Base-by-base conservation (phyloP, 1,140 invertebrate genomes). In the Anastatus disparis region DNA sequence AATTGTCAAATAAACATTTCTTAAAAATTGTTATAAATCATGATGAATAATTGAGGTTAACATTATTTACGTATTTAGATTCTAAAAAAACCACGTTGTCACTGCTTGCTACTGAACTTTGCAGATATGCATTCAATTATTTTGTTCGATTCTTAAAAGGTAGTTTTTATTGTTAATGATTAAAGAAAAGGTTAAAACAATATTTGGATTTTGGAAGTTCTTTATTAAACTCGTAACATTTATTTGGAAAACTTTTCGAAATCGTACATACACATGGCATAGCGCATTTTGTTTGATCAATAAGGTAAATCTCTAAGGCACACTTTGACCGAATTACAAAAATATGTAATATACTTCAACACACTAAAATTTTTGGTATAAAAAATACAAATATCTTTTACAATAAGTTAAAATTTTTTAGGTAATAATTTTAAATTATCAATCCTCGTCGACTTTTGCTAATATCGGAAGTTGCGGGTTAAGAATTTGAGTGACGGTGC, bases 391-490 rank as follows among this genome's bases (percentile, higher is more conserved):
- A n/a, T n/a, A n/a, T 3, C 26, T n/a, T 50, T 50, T 1, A 2
- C 13, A 9, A 2, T 10, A 50, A 24, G 26, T n/a, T 50, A 50
- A 10, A 24, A 50, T 22, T n/a, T n/a, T n/a, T n/a, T n/a, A n/a
- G n/a, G n/a, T 58, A n/a, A 42, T 24, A 26, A 58, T 17, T 42
- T 15, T n/a, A 44, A 46, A 59, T 42, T 9, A 35, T 55, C 35
- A 40, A 44, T 29, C n/a, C 15, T 29, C 12, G 10, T 63, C 67
- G 2, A 27, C 63, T 46, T 46, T 70, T 10, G 59, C 67, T 20
- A 70, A 26, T 13, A 63, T 72, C 15, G 82, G 76, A 38, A 78
- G 26, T 73, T 73, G 74, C 24, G 77, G 76, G 78, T 84, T 82
- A 35, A 84, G 27, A 61, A 78, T 75, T 59, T 81, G 79, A 9